Evolutionary conservation across 2,113 vertebrate genomes (phyloP).

Genomic region (Pampusana beccarii): DNA sequence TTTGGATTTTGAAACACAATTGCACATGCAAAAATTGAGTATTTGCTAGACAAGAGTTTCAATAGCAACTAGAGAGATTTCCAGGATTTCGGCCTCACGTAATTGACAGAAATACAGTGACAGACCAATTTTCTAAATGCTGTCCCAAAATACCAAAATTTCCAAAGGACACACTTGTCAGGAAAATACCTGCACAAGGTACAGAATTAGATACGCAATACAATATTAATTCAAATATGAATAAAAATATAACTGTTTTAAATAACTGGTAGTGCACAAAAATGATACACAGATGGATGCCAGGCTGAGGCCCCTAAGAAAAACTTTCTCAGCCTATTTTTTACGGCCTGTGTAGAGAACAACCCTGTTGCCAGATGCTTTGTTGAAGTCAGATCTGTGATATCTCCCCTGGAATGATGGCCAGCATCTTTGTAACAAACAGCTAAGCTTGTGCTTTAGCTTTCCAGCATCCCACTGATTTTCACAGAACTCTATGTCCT

Average conservation of each 20-base stretch:
- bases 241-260: neutral
- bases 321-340: slow-evolving; percentile 37
- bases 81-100: neutral
- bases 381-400: slow-evolving; percentile 26
- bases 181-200: neutral
- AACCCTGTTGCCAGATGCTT: slow-evolving; percentile 21
- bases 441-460: neutral
- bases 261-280: neutral
- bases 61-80: neutral
- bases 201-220: neutral
- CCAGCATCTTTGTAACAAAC: neutral
- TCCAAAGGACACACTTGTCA: neutral
- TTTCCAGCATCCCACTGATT: slow-evolving; percentile 59
- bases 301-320: neutral
- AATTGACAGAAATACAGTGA: neutral
- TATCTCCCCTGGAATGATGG: slow-evolving; percentile 16
- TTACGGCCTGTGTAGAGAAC: neutral
- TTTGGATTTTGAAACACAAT: neutral
- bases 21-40: neutral
- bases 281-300: neutral
- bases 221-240: neutral
- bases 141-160: neutral
- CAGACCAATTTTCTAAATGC: neutral
- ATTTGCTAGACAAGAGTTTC: neutral
- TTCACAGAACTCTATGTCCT: slow-evolving; percentile 48